Conservation (phyloP, 1,140 invertebrate species). For the Hylyphantes graminicola region DNA sequence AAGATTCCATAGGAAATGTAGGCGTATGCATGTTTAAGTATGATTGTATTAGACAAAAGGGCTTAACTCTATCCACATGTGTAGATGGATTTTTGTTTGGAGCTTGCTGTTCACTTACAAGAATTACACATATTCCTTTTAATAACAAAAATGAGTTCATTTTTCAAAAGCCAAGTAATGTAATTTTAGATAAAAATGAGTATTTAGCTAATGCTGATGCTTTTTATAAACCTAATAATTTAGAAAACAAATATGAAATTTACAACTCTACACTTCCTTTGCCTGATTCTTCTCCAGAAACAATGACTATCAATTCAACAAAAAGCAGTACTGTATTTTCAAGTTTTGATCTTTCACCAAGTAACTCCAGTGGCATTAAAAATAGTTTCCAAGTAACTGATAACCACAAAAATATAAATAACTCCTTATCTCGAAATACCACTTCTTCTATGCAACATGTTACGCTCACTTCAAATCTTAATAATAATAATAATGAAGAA, state of each 20-base stretch:
- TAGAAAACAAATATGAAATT: background rate
- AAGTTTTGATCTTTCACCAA: no score
- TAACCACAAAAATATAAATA: no score
- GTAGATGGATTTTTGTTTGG: slow-evolving; percentile 55
- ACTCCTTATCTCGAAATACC: no score
- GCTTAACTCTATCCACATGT: slow-evolving; percentile 50
- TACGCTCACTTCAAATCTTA: no score
- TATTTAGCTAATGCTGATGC: no score
- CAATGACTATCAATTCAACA: no score
- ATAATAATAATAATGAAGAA: background rate
- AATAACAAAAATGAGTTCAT: background rate
- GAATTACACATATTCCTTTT: background rate
- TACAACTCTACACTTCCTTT: background rate
- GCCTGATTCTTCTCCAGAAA: background rate
- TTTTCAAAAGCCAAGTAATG: background rate
- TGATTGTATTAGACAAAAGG: slow-evolving; percentile 54
- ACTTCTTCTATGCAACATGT: no score
- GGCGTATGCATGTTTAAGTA: slow-evolving; percentile 60
- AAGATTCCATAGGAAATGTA: slow-evolving; percentile 36
- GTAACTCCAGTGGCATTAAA: no score
- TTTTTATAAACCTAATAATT: no score
- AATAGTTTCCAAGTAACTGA: no score
- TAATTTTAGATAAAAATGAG: no score
- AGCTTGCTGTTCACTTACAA: slow-evolving; percentile 45
- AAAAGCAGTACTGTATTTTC: no score